Evolutionary conservation across 2,888 invertebrate species (phyloP).

Genomic region (Nasonia oneida): DNA sequence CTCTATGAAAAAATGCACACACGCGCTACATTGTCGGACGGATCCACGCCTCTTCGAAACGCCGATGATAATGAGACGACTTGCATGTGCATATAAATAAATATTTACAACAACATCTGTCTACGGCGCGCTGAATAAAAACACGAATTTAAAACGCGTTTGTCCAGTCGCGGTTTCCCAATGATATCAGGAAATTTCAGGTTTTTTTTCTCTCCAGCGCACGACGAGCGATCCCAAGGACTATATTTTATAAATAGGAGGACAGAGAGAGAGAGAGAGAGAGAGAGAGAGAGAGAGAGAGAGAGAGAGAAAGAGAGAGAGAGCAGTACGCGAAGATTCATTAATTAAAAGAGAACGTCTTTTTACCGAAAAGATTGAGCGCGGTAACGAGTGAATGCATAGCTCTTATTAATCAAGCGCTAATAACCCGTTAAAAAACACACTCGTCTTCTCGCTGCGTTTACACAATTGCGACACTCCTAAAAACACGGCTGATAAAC

Average conservation of each 20-base stretch:
- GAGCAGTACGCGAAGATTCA: neutral
- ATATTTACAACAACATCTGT: slow-evolving; percentile 22
- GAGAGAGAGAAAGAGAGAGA: too few species aligned
- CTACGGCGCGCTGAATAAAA: neutral
- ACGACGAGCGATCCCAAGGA: slow-evolving; percentile 34
- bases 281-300: too few species aligned
- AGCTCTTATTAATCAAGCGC: neutral
- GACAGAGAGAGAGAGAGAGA: neutral
- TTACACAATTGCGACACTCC: neutral
- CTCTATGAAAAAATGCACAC: neutral
- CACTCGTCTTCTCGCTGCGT: neutral
- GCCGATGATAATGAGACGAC: neutral
- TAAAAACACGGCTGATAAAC: neutral
- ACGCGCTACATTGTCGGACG: neutral
- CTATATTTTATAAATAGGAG: slow-evolving; percentile 31
- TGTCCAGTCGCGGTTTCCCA: slow-evolving; percentile 41
- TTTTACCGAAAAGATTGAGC: neutral
- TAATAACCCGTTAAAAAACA: neutral
- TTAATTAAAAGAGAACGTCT: slow-evolving; percentile 33
- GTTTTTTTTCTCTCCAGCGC: slow-evolving; percentile 15
- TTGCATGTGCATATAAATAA: neutral
- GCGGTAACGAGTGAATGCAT: neutral
- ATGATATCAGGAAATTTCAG: slow-evolving; percentile 39
- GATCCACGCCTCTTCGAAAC: neutral
- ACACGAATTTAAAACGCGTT: slow-evolving; percentile 45